Conservation (phyloP, 2,888 invertebrate species). For the Parascotia fuliginaria region DNA sequence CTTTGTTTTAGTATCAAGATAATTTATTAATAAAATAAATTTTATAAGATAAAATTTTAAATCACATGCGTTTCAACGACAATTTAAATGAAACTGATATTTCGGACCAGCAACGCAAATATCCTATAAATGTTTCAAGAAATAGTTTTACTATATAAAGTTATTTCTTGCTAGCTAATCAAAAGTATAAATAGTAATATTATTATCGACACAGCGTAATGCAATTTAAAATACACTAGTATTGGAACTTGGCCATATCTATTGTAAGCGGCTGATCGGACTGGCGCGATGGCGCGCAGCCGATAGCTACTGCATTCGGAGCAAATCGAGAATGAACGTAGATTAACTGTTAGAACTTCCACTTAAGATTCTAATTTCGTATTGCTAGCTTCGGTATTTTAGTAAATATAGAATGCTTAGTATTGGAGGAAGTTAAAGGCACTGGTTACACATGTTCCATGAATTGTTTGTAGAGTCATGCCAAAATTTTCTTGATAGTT, state of each 20-base stretch:
- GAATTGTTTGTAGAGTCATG: neutral
- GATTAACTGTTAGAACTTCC: conserved; percentile 77
- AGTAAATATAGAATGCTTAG: conserved; percentile 15
- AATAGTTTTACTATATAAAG: too few species aligned
- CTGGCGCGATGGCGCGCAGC: conserved; percentile 33
- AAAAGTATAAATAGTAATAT: conserved; percentile 9
- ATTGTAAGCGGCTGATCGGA: conserved; percentile 61
- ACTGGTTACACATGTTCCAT: neutral
- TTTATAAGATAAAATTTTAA: too few species aligned
- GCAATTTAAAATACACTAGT: conserved; percentile 50
- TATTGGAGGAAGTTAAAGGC: neutral
- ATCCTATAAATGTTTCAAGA: too few species aligned
- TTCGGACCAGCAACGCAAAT: too few species aligned
- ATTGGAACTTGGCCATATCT: conserved; percentile 63
- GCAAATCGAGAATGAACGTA: conserved; percentile 79
- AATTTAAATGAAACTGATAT: too few species aligned
- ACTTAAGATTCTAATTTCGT: conserved; percentile 64
- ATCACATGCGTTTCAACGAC: too few species aligned
- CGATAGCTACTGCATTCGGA: conserved; percentile 65
- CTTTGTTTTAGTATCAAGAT: conserved; percentile 34
- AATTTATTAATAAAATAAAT: conserved; percentile 19
- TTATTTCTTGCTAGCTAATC: too few species aligned
- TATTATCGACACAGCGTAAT: conserved; percentile 29
- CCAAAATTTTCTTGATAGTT: neutral
- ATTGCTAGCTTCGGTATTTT: conserved; percentile 33